These are phyloP conservation scores for Leptodactylus fuscus DNA, from an alignment of 2,113 vertebrate genomes.

Conservation along the genomic window DNA sequence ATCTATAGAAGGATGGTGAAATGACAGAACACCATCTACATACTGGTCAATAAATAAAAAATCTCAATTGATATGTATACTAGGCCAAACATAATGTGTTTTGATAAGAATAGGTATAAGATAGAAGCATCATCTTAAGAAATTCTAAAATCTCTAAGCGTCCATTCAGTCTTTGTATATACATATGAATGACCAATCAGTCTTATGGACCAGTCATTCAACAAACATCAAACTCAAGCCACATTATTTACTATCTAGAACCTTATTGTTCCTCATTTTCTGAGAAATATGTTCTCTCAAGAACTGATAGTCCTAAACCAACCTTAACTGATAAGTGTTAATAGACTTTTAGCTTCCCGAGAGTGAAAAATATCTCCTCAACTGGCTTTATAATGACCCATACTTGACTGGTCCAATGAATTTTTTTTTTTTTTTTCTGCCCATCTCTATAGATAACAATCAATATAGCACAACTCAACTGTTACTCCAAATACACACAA, in stretches of 20 bases:
- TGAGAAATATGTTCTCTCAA: neutral
- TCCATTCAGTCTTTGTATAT: neutral
- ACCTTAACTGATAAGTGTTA: neutral
- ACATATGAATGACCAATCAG: neutral
- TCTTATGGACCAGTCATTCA: neutral
- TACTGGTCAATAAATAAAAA: too few species aligned
- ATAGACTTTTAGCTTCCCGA: neutral
- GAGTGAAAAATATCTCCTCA: neutral
- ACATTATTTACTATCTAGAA: neutral
- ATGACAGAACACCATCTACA: neutral
- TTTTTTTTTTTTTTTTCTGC: too few species aligned
- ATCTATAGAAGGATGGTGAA: neutral
- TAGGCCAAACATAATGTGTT: too few species aligned
- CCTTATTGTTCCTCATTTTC: neutral
- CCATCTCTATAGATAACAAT: neutral
- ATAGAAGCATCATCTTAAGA: too few species aligned
- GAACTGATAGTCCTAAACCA: neutral
- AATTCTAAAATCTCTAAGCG: too few species aligned
- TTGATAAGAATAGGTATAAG: too few species aligned
- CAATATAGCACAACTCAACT: neutral
- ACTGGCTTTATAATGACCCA: neutral
- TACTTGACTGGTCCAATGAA: neutral
- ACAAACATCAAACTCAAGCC: neutral
- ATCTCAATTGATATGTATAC: too few species aligned
- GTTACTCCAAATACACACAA: neutral